Evolutionary conservation across 2,888 invertebrate genomes (phyloP).

Genomic region (Noctua pronuba): DNA sequence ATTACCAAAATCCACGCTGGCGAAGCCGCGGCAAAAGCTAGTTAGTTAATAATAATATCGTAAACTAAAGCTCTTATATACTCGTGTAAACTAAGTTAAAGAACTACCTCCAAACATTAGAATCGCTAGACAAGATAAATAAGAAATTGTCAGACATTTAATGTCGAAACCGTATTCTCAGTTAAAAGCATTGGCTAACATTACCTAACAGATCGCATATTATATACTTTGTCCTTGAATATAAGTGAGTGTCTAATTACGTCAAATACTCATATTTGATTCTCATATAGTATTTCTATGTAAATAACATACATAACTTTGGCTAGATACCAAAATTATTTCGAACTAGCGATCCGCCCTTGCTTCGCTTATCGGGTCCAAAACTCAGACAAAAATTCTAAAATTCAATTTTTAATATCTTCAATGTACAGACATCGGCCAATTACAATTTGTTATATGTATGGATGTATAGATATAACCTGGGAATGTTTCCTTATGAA

Average conservation of each 20-base stretch:
- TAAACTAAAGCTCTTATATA: background rate
- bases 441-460: too few species aligned
- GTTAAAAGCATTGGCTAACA: slow-evolving; percentile 21
- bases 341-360: too few species aligned
- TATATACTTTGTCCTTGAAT: slow-evolving; percentile 34
- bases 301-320: slow-evolving; percentile 28
- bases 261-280: slow-evolving; percentile 26
- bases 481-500: too few species aligned
- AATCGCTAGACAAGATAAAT: slow-evolving; percentile 3
- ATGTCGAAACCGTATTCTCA: slow-evolving; percentile 28
- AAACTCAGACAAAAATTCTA: too few species aligned
- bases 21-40: too few species aligned
- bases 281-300: slow-evolving; percentile 8
- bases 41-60: background rate
- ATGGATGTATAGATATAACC: too few species aligned
- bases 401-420: too few species aligned
- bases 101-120: background rate
- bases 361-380: too few species aligned
- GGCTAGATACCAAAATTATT: slow-evolving; percentile 22
- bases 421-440: too few species aligned
- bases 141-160: slow-evolving; percentile 8
- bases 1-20: too few species aligned
- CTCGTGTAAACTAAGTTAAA: background rate
- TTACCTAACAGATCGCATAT: slow-evolving; percentile 1
- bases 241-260: slow-evolving; percentile 46